Evolutionary conservation across 2,888 invertebrate species (phyloP).

Genomic region (Branchipolynoe longqiensis): DNA sequence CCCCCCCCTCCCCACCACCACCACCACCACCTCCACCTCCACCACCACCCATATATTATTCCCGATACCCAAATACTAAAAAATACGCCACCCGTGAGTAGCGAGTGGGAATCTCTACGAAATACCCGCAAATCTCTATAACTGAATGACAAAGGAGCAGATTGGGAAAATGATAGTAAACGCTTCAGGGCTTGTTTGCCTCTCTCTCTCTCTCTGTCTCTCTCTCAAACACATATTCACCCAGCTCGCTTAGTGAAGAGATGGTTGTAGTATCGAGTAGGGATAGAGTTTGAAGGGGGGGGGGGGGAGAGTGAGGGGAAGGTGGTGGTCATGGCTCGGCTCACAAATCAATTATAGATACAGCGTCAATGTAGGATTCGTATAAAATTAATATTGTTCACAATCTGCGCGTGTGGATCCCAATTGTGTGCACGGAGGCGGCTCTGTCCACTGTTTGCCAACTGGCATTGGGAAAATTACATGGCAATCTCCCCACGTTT

Average conservation of each 20-base stretch:
- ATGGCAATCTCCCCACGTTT: slow-evolving; percentile 33
- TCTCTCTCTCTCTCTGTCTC: too few species aligned
- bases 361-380: not conserved
- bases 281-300: too few species aligned
- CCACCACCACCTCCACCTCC: too few species aligned
- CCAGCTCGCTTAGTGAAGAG: too few species aligned
- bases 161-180: not conserved
- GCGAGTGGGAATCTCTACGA: not conserved
- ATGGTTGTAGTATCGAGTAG: too few species aligned
- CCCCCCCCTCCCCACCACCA: not conserved
- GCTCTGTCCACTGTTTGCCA: not conserved
- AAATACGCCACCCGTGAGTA: not conserved
- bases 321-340: too few species aligned
- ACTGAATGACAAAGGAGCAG: not conserved
- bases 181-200: too few species aligned
- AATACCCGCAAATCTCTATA: not conserved
- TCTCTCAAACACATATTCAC: too few species aligned
- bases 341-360: slow-evolving; percentile 48
- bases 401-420: slow-evolving; percentile 1
- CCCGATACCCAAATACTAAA: not conserved
- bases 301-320: too few species aligned
- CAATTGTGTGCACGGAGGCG: not conserved
- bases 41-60: too few species aligned
- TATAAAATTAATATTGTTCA: slow-evolving; percentile 22
- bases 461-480: slow-evolving; percentile 3